Conservation (phyloP, 1,140 invertebrate genomes). For the Drosophila mayri region DNA sequence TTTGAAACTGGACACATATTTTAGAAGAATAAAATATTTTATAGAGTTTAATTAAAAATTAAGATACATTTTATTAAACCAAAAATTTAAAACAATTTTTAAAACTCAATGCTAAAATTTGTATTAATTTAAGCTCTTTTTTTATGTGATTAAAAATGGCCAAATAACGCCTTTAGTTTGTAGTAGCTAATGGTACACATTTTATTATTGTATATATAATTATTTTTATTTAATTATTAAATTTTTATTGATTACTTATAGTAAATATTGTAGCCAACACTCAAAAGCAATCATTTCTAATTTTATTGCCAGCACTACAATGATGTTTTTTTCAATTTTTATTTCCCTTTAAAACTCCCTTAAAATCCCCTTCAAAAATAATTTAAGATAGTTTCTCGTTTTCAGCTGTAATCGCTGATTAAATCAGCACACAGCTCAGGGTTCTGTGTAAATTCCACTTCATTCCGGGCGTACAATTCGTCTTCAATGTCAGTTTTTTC, state of each 20-base stretch:
- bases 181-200: background rate
- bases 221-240: background rate
- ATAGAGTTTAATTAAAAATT: too few species aligned
- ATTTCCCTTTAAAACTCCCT: background rate
- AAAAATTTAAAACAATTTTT: background rate
- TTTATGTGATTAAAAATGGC: too few species aligned
- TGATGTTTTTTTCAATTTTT: background rate
- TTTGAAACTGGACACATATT: conserved; percentile 17
- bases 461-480: conserved; percentile 34
- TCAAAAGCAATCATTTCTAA: background rate
- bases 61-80: background rate
- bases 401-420: conserved; percentile 14
- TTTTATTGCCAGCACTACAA: background rate
- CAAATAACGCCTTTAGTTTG: background rate
- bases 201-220: too few species aligned
- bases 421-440: conserved; percentile 22
- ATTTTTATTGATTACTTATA: background rate
- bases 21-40: background rate
- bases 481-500: conserved; percentile 36
- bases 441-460: conserved; percentile 16
- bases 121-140: background rate
- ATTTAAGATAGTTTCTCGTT: conserved; percentile 7
- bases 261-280: background rate
- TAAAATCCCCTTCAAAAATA: background rate
- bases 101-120: background rate